Percentiles rank a stretch among this genome's conserved stretches.
phyloP scores from a whole-genome alignment of 2,888 invertebrate species.

The Gnatocerus cornutus region DNA sequence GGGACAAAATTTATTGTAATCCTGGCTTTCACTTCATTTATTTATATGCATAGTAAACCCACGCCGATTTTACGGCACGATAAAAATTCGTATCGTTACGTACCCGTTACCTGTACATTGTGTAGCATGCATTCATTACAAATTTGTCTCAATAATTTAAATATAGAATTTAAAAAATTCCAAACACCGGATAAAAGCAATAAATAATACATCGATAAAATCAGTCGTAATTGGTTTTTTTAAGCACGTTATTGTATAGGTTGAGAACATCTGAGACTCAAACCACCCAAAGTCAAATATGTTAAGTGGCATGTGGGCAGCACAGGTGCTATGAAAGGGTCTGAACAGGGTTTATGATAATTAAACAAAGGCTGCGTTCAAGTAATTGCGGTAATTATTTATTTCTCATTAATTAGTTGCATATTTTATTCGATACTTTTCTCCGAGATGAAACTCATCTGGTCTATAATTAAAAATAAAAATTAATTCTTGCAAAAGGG shows the following conservation, averaged over 20 bases:
- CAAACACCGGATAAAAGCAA: slow-evolving; percentile 35
- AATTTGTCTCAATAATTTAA: slow-evolving; percentile 42
- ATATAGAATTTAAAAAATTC: slow-evolving; percentile 37
- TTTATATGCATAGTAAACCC: slow-evolving; percentile 38
- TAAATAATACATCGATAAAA: slow-evolving; percentile 51
- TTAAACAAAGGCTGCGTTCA: slow-evolving; percentile 51
- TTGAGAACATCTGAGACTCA: slow-evolving; percentile 40
- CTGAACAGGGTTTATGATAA: slow-evolving; percentile 53
- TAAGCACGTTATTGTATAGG: slow-evolving; percentile 44
- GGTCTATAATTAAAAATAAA: slow-evolving; percentile 39
- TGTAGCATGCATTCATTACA: slow-evolving; percentile 32
- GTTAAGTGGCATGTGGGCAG: slow-evolving; percentile 54
- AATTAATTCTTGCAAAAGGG: slow-evolving; percentile 31
- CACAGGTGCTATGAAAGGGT: slow-evolving; percentile 50
- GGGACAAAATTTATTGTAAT: slow-evolving; percentile 32
- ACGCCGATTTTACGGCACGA: slow-evolving; percentile 41
- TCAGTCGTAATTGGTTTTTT: slow-evolving; percentile 50
- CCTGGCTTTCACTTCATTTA: slow-evolving; percentile 40
- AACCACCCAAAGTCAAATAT: slow-evolving; percentile 54
- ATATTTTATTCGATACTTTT: slow-evolving; percentile 27
- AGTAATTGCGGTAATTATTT: slow-evolving; percentile 52
- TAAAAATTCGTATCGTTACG: slow-evolving; percentile 38
- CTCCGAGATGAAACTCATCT: slow-evolving; percentile 12
- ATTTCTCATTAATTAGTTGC: slow-evolving; percentile 47
- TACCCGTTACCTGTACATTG: slow-evolving; percentile 40